Base-by-base conservation (phyloP, 1,140 invertebrate species). In the Littorina saxatilis region DNA sequence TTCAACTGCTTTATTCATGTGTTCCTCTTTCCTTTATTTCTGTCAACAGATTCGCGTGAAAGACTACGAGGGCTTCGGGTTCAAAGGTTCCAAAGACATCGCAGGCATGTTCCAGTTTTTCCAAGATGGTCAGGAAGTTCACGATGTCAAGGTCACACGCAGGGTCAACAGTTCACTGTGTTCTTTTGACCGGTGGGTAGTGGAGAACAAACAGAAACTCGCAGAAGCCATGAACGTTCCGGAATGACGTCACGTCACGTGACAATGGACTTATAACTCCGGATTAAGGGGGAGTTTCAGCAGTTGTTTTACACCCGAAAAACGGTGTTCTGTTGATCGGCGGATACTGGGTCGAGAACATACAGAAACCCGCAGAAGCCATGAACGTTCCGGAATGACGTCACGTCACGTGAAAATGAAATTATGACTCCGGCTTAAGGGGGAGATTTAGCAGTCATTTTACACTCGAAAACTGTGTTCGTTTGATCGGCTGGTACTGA, bases 101-200 rank as follows among this genome's bases (percentile, higher is more conserved):
- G 86, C 87, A 9, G 86, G 84, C 77, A 88, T 89, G 87, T 89
- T 89, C 79, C 85, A 84, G 58, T 88, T 87, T 78, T 89, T 85
- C 52, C 81, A 81, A 27, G 77, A 61, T 4, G 70, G 58, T 23
- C 78, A 82, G 7, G 74, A 80, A 73, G 20, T 76, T 13, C 50
- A 85, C 43, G 88, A 88, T 79, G 80, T 83, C 20, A 86, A 80
- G 80, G 15, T 82, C 7, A 88, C 87, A 13, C 87, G 84, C 55
- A 83, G 81, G 77, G 55, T 89, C 5, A 83, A 87, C 32, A 39
- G 61, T 4, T 35, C 61, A 20, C 52, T 78, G 5, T n/a, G 52
- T 5, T 70, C 74, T 0, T 82, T 82, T 39, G 80, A 81, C 27
- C 73, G 74, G 15, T 80, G 63, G 79, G 74, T 81, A 23, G 43